Percentiles rank a stretch among this genome's conserved stretches.
Conservation (phyloP, 2,797 vertebrate genomes). For the Rhincodon typus region DNA sequence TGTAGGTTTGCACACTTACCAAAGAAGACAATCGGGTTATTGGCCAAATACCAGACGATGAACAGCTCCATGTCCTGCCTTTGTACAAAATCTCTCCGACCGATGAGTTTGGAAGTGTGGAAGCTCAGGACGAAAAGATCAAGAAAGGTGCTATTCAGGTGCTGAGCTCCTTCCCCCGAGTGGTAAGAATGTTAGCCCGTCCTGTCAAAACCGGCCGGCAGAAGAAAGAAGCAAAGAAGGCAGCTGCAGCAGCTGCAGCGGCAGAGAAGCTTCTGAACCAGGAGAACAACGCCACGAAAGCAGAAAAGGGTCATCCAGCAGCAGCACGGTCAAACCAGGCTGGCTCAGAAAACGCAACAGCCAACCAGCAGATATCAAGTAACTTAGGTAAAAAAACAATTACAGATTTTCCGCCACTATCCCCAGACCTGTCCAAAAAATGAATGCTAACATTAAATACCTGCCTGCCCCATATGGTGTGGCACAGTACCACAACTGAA, state of each 20-base stretch:
- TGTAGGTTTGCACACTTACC: constrained; percentile 91
- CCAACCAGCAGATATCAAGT: constrained; percentile 62
- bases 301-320: constrained; percentile 66
- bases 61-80: constrained; percentile 94
- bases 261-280: constrained; percentile 73
- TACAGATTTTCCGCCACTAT: background rate
- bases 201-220: constrained; percentile 89
- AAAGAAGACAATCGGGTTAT: constrained; percentile 89
- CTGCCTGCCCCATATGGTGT: background rate
- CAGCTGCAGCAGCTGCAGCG: constrained; percentile 60
- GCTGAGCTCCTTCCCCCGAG: constrained; percentile 80
- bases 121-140: constrained; percentile 86
- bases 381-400: constrained; percentile 41
- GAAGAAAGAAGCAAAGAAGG: constrained; percentile 89
- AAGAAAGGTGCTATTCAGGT: constrained; percentile 85
- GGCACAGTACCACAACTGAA: too few species aligned
- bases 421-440: background rate
- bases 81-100: constrained; percentile 84
- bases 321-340: constrained; percentile 68
- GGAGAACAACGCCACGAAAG: constrained; percentile 66
- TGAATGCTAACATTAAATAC: background rate
- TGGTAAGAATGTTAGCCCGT: constrained; percentile 87
- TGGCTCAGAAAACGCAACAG: constrained; percentile 56
- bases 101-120: constrained; percentile 87
- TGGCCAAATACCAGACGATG: constrained; percentile 83